Evolutionary conservation across 2,113 vertebrate species (phyloP).

Genomic region (Ptychochromis oligacanthus): DNA sequence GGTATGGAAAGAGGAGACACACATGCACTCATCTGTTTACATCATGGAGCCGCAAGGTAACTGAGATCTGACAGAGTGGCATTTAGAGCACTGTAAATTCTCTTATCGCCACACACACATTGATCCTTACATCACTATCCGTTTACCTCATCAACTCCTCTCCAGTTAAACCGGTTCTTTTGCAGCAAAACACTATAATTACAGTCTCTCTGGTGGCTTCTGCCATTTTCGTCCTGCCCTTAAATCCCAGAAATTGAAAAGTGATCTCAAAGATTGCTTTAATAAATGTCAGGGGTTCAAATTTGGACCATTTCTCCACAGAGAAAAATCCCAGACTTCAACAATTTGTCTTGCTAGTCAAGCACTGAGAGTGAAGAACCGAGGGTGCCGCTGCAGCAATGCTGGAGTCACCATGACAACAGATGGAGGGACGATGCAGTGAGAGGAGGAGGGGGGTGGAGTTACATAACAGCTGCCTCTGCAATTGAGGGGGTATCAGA

Average conservation of each 20-base stretch:
- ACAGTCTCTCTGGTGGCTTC: not conserved
- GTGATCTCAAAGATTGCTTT: not conserved
- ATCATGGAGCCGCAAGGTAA: constrained; percentile 28
- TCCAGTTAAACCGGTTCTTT: not conserved
- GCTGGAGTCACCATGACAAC: constrained; percentile 68
- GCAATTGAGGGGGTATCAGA: constrained; percentile 8
- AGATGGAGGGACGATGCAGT: constrained; percentile 35
- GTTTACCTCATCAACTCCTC: not conserved
- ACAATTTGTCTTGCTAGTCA: constrained; percentile 39
- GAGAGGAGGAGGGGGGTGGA: constrained; percentile 17
- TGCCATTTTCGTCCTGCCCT: not conserved
- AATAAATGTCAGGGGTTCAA: not conserved
- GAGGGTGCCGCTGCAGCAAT: constrained; percentile 50
- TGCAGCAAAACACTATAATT: not conserved
- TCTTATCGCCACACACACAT: constrained; percentile 23
- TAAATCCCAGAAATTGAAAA: not conserved
- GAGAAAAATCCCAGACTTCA: not conserved
- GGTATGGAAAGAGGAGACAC: constrained; percentile 7
- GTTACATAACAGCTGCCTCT: constrained; percentile 57
- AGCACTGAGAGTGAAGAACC: not conserved
- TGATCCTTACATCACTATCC: not conserved
- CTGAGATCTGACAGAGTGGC: constrained; percentile 17
- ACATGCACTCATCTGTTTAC: not conserved
- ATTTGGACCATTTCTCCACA: not conserved
- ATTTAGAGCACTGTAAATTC: constrained; percentile 42